phyloP scores from a whole-genome alignment of 2,113 vertebrate genomes.

The Gadus macrocephalus region DNA sequence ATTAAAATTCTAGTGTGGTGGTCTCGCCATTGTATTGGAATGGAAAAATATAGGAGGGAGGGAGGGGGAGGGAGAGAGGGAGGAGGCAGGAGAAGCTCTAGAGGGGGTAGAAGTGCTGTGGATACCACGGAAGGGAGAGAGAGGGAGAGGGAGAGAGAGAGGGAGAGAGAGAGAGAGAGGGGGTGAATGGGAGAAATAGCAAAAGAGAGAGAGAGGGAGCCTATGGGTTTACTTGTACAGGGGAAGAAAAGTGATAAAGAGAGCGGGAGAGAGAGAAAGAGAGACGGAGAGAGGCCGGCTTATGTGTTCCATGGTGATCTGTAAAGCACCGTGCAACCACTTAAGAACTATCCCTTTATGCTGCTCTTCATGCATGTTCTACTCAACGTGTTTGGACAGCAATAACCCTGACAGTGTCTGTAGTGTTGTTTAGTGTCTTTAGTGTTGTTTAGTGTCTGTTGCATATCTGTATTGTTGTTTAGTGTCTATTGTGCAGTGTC shows the following conservation, averaged over 20 bases:
- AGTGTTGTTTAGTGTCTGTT: no score
- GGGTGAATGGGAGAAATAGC: neutral
- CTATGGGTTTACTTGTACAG: no score
- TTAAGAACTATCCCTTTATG: no score
- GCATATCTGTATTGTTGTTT: no score
- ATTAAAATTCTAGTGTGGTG: slow-evolving; percentile 66
- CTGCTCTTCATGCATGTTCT: no score
- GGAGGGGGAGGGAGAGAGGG: neutral
- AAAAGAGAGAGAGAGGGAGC: neutral
- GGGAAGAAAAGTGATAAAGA: neutral
- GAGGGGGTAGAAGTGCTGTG: no score
- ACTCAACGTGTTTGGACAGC: no score
- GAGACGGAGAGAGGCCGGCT: neutral
- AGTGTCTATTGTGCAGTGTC: no score
- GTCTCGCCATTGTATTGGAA: slow-evolving; percentile 49
- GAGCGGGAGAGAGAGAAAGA: slow-evolving; percentile 17
- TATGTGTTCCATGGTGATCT: no score
- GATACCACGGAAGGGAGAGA: neutral
- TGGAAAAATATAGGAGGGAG: slow-evolving; percentile 49
- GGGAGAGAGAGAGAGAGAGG: neutral
- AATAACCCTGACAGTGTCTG: no score
- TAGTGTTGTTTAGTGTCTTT: no score
- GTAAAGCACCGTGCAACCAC: no score
- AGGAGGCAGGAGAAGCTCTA: neutral
- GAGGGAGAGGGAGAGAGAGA: neutral